Evolutionary conservation across 2,888 invertebrate species (phyloP), one percentile per base, ranked within the genome.

Genomic region (Papilio elwesi): DNA sequence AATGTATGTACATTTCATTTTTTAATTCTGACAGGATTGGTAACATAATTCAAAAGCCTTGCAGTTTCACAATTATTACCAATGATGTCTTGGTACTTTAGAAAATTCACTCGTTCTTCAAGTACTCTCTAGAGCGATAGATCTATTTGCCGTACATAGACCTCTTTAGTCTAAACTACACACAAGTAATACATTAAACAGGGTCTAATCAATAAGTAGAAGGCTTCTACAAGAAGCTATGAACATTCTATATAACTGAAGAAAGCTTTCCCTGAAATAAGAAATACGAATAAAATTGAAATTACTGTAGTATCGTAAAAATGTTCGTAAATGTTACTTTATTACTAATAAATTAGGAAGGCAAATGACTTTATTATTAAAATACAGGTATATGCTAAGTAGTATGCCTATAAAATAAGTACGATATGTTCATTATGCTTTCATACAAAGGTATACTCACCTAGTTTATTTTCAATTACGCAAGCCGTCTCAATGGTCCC

Each of bases 401-500:
- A 26, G 4, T 26, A 13, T 38, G 36, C 6, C 10, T 59, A 4
- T 59, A 59, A 9, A n/a, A 57, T 57, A 36, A 26, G 38, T 6
- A 13, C 13, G 36, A 36, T 13, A 36, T 36, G 13, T 36, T 6
- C 5, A 26, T 2, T 9, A n/a, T 59, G 38, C 36, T 57, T 10
- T n/a, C n/a, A 6, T 51, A 51, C 12, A 51, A 51, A 57, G 13
- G 26, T 26, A 16, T 55, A 67, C 70, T 64, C 26, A 70, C 70
- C 64, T 65, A 48, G 55, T 68, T 67, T 59, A 66, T 10, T 51
- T 36, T 36, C 13, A 62, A 68, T 64, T 72, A 72, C 63, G 72
- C 64, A 72, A 68, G 68, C 64, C 63, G 48, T 53, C 47, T 43
- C 55, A 13, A 55, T 49, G 16, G 51, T 49, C 55, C 13, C 64